A percentile compares a stretch with the other conserved stretches of the same genome.
These are phyloP conservation scores for Cryptocephalus moraei DNA, from an alignment of 2,888 invertebrate species.

Conservation along the genomic window DNA sequence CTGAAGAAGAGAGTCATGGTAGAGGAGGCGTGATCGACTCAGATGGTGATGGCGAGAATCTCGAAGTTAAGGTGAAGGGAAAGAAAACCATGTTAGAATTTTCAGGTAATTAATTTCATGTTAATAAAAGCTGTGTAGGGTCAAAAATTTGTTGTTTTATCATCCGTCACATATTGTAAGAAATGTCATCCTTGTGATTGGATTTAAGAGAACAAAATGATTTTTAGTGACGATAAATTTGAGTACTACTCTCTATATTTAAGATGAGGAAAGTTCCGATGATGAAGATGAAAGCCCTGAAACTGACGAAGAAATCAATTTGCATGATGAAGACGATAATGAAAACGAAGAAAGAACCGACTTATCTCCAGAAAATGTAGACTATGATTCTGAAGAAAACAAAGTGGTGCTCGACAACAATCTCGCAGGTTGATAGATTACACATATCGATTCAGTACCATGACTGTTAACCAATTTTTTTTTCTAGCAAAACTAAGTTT, in stretches of 20 bases:
- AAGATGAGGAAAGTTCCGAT: conserved; percentile 34
- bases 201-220: no score
- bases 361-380: conserved; percentile 35
- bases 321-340: conserved; percentile 26
- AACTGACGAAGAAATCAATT: conserved; percentile 29
- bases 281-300: conserved; percentile 16
- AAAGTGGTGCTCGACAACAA: conserved; percentile 41
- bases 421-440: not conserved
- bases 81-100: conserved; percentile 38
- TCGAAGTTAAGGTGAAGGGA: conserved; percentile 20
- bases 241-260: not conserved
- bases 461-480: not conserved
- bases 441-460: no score
- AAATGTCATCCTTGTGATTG: no score
- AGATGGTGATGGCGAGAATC: conserved; percentile 16
- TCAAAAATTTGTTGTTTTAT: no score
- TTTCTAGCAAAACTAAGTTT: conserved; percentile 5
- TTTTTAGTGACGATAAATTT: no score
- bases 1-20: conserved; percentile 7
- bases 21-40: conserved; percentile 23
- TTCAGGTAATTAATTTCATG: conserved; percentile 33
- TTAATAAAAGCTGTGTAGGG: no score
- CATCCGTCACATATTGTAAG: no score
- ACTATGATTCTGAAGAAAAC: conserved; percentile 81
- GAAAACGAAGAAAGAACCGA: conserved; percentile 32